Percentiles rank a stretch among this genome's conserved stretches.
These are phyloP conservation scores for Lasioglossum pauxillum DNA, from an alignment of 2,888 invertebrate species.

Conservation along the genomic window DNA sequence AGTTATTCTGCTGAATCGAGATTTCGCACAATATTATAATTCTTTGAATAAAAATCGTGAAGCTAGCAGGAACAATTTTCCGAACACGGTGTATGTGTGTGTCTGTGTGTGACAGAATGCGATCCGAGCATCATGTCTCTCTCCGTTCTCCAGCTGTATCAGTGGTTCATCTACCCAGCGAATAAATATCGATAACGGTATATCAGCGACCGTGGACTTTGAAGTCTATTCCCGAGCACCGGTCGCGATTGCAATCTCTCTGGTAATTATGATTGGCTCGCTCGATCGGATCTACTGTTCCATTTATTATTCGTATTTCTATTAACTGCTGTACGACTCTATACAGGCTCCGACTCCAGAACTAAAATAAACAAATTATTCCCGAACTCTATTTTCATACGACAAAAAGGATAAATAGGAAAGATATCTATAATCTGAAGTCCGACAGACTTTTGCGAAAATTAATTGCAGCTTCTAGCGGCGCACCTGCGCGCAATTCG, in stretches of 20 bases:
- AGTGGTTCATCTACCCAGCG: not conserved
- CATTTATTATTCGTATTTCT: constrained; percentile 1
- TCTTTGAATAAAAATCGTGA: not conserved
- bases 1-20: not conserved
- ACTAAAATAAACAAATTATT: not conserved
- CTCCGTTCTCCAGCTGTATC: not conserved
- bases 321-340: not conserved
- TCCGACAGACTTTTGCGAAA: not conserved
- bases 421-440: not conserved
- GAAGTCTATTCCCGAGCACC: not conserved
- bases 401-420: not conserved
- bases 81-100: not conserved
- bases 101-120: not conserved
- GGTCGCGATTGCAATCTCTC: constrained; percentile 2
- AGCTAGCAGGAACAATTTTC: not conserved
- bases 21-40: too few relatives aligned
- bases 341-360: not conserved
- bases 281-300: not conserved
- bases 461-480: not conserved
- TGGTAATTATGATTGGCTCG: constrained; percentile 5
- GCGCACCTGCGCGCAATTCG: not conserved
- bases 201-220: not conserved
- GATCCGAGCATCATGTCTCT: not conserved
- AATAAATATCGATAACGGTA: constrained; percentile 28
- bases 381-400: not conserved